A percentile compares a stretch with the other conserved stretches of the same genome.
These are phyloP conservation scores for Xiphophorus hellerii DNA, from an alignment of 2,113 vertebrate genomes.

Conservation along the genomic window DNA sequence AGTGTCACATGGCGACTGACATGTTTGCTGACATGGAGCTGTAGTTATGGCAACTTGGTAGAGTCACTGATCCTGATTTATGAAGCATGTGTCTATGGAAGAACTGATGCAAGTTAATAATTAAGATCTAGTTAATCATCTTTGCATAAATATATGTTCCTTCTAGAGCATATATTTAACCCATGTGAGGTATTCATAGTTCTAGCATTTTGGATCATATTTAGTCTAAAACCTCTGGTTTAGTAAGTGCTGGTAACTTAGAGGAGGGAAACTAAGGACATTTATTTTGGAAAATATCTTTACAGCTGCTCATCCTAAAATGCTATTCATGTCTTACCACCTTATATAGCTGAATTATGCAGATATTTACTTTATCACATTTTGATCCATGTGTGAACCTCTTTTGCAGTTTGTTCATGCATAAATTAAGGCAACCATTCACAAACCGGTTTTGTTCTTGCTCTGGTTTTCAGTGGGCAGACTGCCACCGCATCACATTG, in stretches of 20 bases:
- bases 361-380: background rate
- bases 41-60: slow-evolving; percentile 68
- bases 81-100: slow-evolving; percentile 26
- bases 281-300: background rate
- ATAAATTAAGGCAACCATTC: slow-evolving; percentile 35
- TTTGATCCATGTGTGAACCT: slow-evolving; percentile 15
- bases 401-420: slow-evolving; percentile 13
- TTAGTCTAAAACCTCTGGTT: too few species aligned
- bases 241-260: too few species aligned
- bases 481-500: slow-evolving; percentile 61
- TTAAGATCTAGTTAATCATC: slow-evolving; percentile 17
- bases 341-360: background rate
- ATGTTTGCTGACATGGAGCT: slow-evolving; percentile 62
- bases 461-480: slow-evolving; percentile 50
- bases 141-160: slow-evolving; percentile 40
- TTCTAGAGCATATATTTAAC: slow-evolving; percentile 1
- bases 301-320: background rate
- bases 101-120: slow-evolving; percentile 26
- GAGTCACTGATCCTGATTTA: slow-evolving; percentile 61
- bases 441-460: slow-evolving; percentile 44
- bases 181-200: background rate
- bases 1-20: slow-evolving; percentile 49
- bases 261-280: background rate
- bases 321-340: background rate
- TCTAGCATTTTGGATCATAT: slow-evolving; percentile 2